Evolutionary conservation across 30 jellyfish, hydroid and myxozoan species (phyloP).

Genomic region (Aurelia aurita complex sp. Pacific): DNA sequence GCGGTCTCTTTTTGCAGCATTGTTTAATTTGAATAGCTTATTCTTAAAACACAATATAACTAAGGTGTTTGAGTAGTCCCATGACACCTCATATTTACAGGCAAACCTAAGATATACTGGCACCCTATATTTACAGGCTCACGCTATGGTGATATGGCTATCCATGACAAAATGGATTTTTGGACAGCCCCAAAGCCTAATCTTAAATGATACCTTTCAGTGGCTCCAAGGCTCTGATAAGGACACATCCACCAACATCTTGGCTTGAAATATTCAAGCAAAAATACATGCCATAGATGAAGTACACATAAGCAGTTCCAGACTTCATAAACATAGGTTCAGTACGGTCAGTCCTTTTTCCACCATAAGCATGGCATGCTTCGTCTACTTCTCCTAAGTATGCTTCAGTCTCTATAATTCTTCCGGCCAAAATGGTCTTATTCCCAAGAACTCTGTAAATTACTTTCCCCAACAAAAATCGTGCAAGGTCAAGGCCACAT

Average conservation of each 20-base stretch:
- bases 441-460: conserved; percentile 25
- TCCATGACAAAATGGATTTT: no score
- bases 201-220: conserved; percentile 39
- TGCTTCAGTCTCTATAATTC: conserved; percentile 92
- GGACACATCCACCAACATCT: conserved; percentile 85
- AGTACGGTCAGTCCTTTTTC: conserved; percentile 86
- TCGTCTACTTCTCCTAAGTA: conserved; percentile 79
- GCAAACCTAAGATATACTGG: no score
- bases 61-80: no score
- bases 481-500: conserved; percentile 55
- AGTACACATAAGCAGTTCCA: conserved; percentile 88
- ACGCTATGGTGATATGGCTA: no score
- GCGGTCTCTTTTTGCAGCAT: no score
- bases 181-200: no score
- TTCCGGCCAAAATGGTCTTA: conserved; percentile 44
- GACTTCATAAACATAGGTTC: conserved; percentile 85
- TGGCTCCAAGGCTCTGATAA: conserved; percentile 89
- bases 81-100: no score
- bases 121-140: no score
- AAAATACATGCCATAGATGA: conserved; percentile 88
- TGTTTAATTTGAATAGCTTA: no score
- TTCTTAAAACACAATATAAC: no score
- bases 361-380: conserved; percentile 93
- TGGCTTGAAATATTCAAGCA: conserved; percentile 90
- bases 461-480: conserved; percentile 74